These are phyloP conservation scores for Molorchus minor DNA, from an alignment of 2,888 invertebrate genomes.

Conservation along the genomic window DNA sequence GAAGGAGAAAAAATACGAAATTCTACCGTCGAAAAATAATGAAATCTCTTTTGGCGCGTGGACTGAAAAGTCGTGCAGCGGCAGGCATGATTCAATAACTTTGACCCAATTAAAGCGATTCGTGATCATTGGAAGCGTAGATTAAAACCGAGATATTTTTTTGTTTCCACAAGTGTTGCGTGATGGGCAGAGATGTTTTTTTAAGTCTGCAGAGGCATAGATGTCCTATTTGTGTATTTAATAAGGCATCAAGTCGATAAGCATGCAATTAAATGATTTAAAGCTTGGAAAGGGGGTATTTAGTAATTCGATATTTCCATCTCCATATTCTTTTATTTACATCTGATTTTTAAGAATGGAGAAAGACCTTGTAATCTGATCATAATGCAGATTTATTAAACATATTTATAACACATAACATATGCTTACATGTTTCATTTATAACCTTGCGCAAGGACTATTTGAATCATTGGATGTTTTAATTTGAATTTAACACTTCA, in stretches of 20 bases:
- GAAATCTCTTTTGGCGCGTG: constrained; percentile 42
- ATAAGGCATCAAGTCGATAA: not conserved
- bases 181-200: constrained; percentile 17
- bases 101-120: constrained; percentile 27
- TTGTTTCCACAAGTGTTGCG: constrained; percentile 26
- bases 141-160: constrained; percentile 25
- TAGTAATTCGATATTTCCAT: no score
- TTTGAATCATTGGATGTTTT: no score
- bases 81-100: constrained; percentile 40
- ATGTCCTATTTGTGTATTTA: not conserved
- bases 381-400: no score
- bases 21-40: constrained; percentile 17
- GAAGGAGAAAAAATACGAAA: constrained; percentile 16
- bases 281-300: no score
- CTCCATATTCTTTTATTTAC: no score
- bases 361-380: no score
- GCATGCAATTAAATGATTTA: not conserved
- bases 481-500: no score
- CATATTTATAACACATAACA: no score
- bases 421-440: no score
- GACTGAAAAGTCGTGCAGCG: constrained; percentile 40
- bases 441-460: no score
- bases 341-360: no score
- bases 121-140: constrained; percentile 27
- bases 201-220: not conserved